These are phyloP conservation scores for Taenioides sp. DNA, from an alignment of 2,797 vertebrate genomes.

Conservation along the genomic window DNA sequence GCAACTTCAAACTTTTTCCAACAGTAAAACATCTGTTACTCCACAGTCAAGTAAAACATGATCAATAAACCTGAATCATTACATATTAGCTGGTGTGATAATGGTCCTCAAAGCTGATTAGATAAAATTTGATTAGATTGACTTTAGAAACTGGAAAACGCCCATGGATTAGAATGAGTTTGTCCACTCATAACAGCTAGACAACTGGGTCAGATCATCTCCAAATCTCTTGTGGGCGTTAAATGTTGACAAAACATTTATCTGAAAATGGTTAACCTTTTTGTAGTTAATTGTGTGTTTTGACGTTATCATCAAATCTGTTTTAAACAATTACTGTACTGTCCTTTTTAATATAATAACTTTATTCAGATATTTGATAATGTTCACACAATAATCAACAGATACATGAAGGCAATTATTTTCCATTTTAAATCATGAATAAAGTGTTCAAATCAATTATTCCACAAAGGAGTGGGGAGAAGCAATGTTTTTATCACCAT, in stretches of 20 bases:
- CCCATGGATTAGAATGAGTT: background rate
- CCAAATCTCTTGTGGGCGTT: background rate
- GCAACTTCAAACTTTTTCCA: background rate
- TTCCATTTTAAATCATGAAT: too few species aligned
- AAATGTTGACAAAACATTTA: constrained; percentile 1
- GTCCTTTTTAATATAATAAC: too few species aligned
- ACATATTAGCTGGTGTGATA: background rate
- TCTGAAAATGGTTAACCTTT: background rate
- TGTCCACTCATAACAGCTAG: background rate
- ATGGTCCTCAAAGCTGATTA: background rate
- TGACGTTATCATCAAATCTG: background rate
- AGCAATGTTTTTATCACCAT: too few species aligned
- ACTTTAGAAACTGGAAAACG: background rate
- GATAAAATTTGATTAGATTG: too few species aligned
- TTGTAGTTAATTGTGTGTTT: background rate
- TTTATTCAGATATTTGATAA: too few species aligned
- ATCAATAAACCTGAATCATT: background rate
- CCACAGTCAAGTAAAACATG: background rate
- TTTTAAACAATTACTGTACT: background rate
- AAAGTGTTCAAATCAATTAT: too few species aligned
- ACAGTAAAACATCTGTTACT: background rate
- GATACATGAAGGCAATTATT: too few species aligned
- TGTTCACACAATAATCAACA: too few species aligned
- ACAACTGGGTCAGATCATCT: background rate
- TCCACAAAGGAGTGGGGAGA: too few species aligned